These are phyloP conservation scores for Hiodon alosoides DNA, from an alignment of 2,113 vertebrate genomes.

Conservation along the genomic window DNA sequence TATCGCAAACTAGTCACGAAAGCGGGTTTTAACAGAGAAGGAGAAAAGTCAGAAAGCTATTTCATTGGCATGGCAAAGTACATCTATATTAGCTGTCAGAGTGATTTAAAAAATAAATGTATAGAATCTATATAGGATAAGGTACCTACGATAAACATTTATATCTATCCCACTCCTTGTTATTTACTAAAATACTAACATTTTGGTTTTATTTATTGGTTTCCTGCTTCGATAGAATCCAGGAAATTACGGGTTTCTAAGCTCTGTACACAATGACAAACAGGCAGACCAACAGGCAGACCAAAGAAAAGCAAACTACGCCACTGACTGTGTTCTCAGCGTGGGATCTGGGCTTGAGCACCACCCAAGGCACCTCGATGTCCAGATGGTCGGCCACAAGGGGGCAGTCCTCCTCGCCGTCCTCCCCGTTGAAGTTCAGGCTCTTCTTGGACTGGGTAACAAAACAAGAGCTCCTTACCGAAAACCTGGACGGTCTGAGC, in stretches of 20 bases:
- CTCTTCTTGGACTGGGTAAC: slow-evolving; percentile 46
- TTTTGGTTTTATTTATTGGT: background rate
- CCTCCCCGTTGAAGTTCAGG: slow-evolving; percentile 39
- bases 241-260: background rate
- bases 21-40: too few species aligned
- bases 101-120: too few species aligned
- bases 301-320: background rate
- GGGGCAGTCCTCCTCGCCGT: slow-evolving; percentile 14
- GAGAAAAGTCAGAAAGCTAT: too few species aligned
- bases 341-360: slow-evolving; percentile 22
- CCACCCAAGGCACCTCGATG: slow-evolving; percentile 37
- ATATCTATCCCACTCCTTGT: too few species aligned
- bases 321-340: slow-evolving; percentile 15
- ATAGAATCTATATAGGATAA: too few species aligned
- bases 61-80: too few species aligned
- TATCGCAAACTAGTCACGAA: too few species aligned
- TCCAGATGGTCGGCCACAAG: slow-evolving; percentile 16
- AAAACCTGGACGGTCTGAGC: background rate
- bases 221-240: background rate
- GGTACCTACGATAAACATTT: too few species aligned
- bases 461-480: background rate
- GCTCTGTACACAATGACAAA: slow-evolving; percentile 20
- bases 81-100: too few species aligned
- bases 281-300: background rate
- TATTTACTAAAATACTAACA: background rate